phyloP scores from a whole-genome alignment of 2,888 invertebrate species.

The Synanthedon formicaeformis region DNA sequence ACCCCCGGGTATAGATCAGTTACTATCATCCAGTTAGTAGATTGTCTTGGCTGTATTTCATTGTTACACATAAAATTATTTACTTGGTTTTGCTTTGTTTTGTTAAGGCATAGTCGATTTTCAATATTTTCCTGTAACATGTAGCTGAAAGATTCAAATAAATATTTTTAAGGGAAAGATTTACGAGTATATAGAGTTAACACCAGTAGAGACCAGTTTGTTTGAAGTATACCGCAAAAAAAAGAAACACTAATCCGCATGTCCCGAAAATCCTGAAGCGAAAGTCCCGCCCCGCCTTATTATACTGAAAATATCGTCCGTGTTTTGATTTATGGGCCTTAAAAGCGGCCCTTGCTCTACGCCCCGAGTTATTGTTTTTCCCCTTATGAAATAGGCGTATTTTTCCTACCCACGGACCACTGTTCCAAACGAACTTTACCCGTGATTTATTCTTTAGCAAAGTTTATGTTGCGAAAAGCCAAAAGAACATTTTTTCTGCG shows the following conservation, averaged over 20 bases:
- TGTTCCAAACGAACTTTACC: constrained; percentile 37
- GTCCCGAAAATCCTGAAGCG: constrained; percentile 45
- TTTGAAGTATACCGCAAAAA: constrained; percentile 53
- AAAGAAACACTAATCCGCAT: constrained; percentile 52
- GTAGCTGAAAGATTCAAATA: too few species aligned
- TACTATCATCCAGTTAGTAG: too few species aligned
- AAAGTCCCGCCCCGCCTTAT: constrained; percentile 42
- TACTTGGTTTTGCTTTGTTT: too few species aligned
- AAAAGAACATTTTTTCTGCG: constrained; percentile 22
- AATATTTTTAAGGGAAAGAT: too few species aligned
- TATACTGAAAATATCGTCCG: constrained; percentile 53
- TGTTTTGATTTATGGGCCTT: constrained; percentile 66
- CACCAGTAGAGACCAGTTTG: too few species aligned
- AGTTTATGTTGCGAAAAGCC: constrained; percentile 44
- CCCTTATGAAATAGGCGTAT: constrained; percentile 60
- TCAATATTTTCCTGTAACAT: too few species aligned
- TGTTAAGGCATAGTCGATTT: too few species aligned
- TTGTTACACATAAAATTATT: too few species aligned
- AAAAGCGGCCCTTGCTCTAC: constrained; percentile 57
- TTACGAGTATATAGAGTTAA: too few species aligned
- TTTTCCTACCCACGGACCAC: constrained; percentile 43
- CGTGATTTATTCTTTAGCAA: constrained; percentile 39
- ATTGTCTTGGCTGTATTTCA: too few species aligned
- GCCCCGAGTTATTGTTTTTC: constrained; percentile 62
- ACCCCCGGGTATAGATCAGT: too few species aligned